phyloP scores from a whole-genome alignment of 2,113 vertebrate genomes.

The Leptodactylus fuscus region DNA sequence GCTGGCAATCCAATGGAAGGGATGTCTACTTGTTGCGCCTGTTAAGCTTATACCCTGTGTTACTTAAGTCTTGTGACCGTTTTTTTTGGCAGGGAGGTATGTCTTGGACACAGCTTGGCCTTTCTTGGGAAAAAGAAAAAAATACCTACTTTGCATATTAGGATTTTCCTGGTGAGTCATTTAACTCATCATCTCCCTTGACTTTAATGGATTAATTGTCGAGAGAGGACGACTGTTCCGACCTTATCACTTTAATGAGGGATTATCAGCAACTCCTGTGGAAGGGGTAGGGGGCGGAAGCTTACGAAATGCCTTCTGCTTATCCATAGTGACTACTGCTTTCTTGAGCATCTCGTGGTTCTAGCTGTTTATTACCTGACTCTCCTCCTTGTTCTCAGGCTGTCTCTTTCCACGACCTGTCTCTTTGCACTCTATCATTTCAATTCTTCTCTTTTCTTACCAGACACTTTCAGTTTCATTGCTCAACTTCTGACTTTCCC shows the following conservation, averaged over 20 bases:
- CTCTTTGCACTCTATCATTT: not conserved
- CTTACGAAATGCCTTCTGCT: not conserved
- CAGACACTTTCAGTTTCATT: constrained; percentile 32
- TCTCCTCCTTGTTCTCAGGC: not conserved
- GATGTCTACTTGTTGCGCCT: not conserved
- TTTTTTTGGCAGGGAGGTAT: not conserved
- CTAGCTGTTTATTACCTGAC: not conserved
- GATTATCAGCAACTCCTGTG: not conserved
- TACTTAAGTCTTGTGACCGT: not conserved
- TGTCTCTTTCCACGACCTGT: not conserved
- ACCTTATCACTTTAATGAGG: constrained; percentile 1
- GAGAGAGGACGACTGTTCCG: not conserved
- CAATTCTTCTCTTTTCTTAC: not conserved
- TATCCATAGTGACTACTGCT: not conserved
- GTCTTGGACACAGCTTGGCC: not conserved
- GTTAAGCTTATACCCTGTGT: not conserved
- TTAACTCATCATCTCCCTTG: not conserved
- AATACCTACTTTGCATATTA: constrained; percentile 35
- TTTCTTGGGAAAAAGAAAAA: constrained; percentile 2
- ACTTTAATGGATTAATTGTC: not conserved
- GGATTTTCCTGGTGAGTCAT: constrained; percentile 35
- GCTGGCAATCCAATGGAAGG: not conserved
- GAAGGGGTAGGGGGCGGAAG: not conserved
- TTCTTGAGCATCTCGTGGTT: not conserved
- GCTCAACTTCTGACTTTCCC: not conserved